Evolutionary conservation across 2,888 invertebrate genomes (phyloP), one percentile per base, ranked within the genome.

Genomic region (Lasioglossum pauxillum): DNA sequence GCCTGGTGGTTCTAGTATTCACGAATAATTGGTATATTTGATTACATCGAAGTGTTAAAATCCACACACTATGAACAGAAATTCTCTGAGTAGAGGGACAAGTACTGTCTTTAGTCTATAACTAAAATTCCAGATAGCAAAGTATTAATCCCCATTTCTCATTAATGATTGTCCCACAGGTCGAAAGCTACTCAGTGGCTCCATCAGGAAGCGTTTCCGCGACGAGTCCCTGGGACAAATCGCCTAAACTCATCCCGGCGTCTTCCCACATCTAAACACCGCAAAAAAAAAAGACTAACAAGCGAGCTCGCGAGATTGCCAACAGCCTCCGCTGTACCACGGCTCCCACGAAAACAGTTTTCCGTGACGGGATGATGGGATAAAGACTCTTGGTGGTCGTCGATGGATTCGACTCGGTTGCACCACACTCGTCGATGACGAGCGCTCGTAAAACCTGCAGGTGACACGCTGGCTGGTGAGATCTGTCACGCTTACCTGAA

Each of bases 401-500:
- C 78, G 76, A 90, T 76, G 80, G 80, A 90, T 86, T 90, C 85
- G 85, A 79, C 35, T 35, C 60, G 23, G 46, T 81, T 80, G 57
- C 76, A 73, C 80, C 84, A 76, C 80, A 79, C 78, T 73, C 75
- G 84, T 84, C 80, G 81, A 82, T 80, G 85, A 78, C 85, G 73
- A 74, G 76, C 75, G 60, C n/a, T 85, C 77, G 49, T 73, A 74
- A 84, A 84, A 44, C 75, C 46, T 41, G 71, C 78, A 64, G 78
- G 64, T 84, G 78, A 84, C 84, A 84, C 71, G 84, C 84, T 64
- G 75, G 38, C 12, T n/a, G 69, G n/a, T 8, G 67, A 10, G 41
- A 69, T 72, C 46, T 23, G 69, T 44, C 46, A 64, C 38, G 71
- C 86, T 90, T 79, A 83, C 86, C 88, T 86, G 86, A 35, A 88